phyloP scores from a whole-genome alignment of 2,797 vertebrate species.

The Melanotaenia pygmaea region DNA sequence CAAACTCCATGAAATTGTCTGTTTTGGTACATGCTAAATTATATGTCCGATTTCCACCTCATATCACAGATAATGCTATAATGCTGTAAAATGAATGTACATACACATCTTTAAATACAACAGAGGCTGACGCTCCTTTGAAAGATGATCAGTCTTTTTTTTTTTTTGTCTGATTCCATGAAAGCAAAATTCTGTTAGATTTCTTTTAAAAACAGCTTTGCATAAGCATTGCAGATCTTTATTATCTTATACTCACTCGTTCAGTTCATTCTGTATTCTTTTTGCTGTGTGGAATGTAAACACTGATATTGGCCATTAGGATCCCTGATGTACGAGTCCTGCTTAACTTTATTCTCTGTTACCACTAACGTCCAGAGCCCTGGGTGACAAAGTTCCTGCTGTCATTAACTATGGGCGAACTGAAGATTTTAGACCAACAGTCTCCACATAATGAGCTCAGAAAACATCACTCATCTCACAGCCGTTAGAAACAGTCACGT shows the following conservation, averaged over 20 bases:
- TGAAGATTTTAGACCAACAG: slow-evolving; percentile 38
- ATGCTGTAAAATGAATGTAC: no score
- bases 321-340: background rate
- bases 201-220: background rate
- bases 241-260: no score
- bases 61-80: no score
- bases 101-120: background rate
- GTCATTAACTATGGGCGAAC: slow-evolving; percentile 20
- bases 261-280: no score
- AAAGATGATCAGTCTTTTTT: background rate
- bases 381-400: slow-evolving; percentile 3
- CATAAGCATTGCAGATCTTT: background rate
- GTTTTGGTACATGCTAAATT: no score
- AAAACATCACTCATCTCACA: slow-evolving; percentile 56
- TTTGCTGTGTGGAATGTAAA: background rate
- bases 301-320: slow-evolving; percentile 10
- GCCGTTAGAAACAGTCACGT: slow-evolving; percentile 34
- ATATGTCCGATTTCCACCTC: no score
- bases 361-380: slow-evolving; percentile 11
- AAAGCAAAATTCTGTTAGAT: background rate
- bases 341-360: background rate
- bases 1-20: no score
- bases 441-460: slow-evolving; percentile 58
- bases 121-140: background rate
- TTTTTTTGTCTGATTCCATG: no score